phyloP scores from a whole-genome alignment of 2,113 vertebrate species.

The Sapajus apella region DNA sequence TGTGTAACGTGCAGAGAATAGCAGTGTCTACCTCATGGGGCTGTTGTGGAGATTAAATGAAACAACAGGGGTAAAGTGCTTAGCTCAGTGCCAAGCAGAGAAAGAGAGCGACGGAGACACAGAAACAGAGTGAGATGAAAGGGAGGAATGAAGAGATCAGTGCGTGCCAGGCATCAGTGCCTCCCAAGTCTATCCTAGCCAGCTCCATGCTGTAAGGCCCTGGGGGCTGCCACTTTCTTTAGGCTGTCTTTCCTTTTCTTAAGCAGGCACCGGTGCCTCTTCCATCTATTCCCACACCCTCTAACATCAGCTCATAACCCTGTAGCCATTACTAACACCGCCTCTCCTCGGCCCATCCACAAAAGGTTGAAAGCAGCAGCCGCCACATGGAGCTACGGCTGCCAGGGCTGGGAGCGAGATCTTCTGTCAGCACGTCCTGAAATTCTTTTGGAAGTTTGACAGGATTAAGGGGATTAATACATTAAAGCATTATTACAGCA shows the following conservation, averaged over 20 bases:
- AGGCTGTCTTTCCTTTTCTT: background rate
- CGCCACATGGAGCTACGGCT: background rate
- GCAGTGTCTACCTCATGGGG: background rate
- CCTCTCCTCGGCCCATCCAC: background rate
- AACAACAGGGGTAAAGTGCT: background rate
- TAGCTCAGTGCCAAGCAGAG: background rate
- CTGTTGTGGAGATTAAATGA: background rate
- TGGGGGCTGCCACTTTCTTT: background rate
- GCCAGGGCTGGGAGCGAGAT: constrained; percentile 62
- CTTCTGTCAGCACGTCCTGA: constrained; percentile 79
- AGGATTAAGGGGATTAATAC: constrained; percentile 87
- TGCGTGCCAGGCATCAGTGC: fast-evolving
- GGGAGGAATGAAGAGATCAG: background rate
- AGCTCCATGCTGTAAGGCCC: background rate
- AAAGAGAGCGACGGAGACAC: background rate
- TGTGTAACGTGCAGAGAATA: background rate
- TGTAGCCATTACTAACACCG: fast-evolving
- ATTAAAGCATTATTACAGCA: constrained; percentile 86
- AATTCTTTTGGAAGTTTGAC: constrained; percentile 85
- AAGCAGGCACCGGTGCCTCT: background rate
- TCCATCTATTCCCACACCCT: background rate
- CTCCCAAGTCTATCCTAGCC: background rate
- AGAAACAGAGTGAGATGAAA: background rate
- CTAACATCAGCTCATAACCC: background rate
- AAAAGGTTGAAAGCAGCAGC: constrained; percentile 64